phyloP scores from a whole-genome alignment of 1,140 invertebrate species.

The Bombyx mori region ASM3026992v2 NC_085117.1:14631501-14632000 shows the following conservation, averaged over 20 bases:
- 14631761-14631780: not conserved
- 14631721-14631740: slow-evolving; percentile 47
- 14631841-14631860: no score
- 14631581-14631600: slow-evolving; percentile 63
- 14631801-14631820: not conserved
- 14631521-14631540: slow-evolving; percentile 61
- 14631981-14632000: no score
- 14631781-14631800: not conserved
- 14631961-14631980: no score
- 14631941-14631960: no score
- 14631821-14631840: no score
- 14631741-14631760: slow-evolving; percentile 28
- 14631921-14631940: no score
- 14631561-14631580: slow-evolving; percentile 69
- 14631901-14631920: no score
- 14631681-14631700: slow-evolving; percentile 8
- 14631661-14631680: slow-evolving; percentile 47
- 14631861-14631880: no score
- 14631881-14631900: no score
- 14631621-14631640: slow-evolving; percentile 71
- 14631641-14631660: slow-evolving; percentile 63
- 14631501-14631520: slow-evolving; percentile 32
- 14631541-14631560: slow-evolving; percentile 71
- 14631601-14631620: slow-evolving; percentile 71
- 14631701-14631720: slow-evolving; percentile 50